Evolutionary conservation across 2,888 invertebrate genomes (phyloP).

Genomic region (Orthosia gracilis): DNA sequence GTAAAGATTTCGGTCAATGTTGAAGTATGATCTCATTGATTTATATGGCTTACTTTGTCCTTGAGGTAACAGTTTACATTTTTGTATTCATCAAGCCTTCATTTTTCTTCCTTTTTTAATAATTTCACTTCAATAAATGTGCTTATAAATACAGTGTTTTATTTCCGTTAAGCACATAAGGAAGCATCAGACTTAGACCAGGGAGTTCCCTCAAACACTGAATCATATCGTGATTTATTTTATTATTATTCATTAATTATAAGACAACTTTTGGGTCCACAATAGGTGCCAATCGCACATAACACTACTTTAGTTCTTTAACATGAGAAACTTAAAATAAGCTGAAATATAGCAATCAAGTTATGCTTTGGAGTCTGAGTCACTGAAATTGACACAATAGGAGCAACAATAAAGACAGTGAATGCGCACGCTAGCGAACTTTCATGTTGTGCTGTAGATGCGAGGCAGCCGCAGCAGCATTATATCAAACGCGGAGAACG

Average conservation of each 20-base stretch:
- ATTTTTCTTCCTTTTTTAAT: neutral
- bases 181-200: too few species aligned
- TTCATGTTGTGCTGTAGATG: too few species aligned
- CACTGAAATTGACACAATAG: too few species aligned
- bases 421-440: too few species aligned
- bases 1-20: neutral
- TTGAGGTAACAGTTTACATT: neutral
- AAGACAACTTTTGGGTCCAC: too few species aligned
- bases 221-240: neutral
- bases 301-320: neutral
- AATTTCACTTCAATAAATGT: neutral
- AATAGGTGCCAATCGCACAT: neutral
- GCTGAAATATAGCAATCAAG: too few species aligned
- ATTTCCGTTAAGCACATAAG: too few species aligned
- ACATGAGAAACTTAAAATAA: neutral
- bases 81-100: neutral
- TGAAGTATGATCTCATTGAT: neutral
- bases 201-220: too few species aligned
- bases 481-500: too few species aligned
- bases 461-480: too few species aligned
- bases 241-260: neutral
- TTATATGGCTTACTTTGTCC: neutral
- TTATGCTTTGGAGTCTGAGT: too few species aligned
- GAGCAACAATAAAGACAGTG: too few species aligned
- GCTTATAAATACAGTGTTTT: neutral